phyloP scores from a whole-genome alignment of 2,888 invertebrate species.

The Zygaena filipendulae region DNA sequence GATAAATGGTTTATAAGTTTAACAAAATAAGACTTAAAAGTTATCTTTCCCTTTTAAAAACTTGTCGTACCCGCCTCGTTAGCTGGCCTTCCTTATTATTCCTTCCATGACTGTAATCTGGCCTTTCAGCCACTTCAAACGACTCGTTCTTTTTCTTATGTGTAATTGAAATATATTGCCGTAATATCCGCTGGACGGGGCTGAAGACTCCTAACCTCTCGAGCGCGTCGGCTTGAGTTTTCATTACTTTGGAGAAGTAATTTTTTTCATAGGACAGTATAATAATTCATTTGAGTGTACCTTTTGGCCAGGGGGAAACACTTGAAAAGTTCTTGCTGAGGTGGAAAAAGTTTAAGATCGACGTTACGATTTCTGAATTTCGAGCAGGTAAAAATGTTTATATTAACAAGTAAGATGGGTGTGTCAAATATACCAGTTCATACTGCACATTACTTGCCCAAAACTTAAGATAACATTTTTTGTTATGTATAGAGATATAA shows the following conservation, averaged over 20 bases:
- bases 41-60: no score
- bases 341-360: no score
- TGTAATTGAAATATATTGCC: conserved; percentile 70
- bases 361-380: no score
- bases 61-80: no score
- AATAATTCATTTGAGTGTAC: conserved; percentile 62
- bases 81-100: conserved; percentile 59
- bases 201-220: conserved; percentile 52
- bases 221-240: conserved; percentile 62
- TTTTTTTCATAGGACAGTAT: conserved; percentile 59
- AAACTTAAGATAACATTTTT: no score
- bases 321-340: conserved; percentile 42
- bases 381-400: no score
- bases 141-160: conserved; percentile 68
- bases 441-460: no score
- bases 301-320: conserved; percentile 31
- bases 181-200: conserved; percentile 64
- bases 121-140: conserved; percentile 65
- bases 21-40: no score
- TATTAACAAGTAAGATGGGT: no score
- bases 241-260: conserved; percentile 62
- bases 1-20: no score
- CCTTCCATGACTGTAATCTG: conserved; percentile 59
- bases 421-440: no score
- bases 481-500: no score